phyloP scores from a whole-genome alignment of 2,113 vertebrate genomes.

The Platysteira castanea region DNA sequence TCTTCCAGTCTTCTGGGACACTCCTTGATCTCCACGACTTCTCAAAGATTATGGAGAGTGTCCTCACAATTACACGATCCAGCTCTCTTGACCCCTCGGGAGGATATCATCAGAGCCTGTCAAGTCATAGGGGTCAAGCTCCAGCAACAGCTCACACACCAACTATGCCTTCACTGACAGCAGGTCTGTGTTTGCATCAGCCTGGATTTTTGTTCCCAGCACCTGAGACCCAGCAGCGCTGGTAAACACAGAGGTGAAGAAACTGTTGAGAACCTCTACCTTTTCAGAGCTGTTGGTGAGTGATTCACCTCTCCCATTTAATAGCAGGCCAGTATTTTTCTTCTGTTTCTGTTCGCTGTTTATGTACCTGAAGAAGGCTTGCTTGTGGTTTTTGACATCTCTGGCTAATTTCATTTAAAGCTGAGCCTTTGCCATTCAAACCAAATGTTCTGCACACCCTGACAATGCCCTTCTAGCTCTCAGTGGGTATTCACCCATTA shows the following conservation, averaged over 20 bases:
- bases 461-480: neutral
- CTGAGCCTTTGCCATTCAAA: neutral
- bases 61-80: neutral
- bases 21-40: neutral
- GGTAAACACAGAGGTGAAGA: neutral
- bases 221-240: neutral
- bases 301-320: neutral
- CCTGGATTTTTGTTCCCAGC: neutral
- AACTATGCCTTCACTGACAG: neutral
- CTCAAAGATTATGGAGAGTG: neutral
- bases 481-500: neutral
- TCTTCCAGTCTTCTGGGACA: neutral
- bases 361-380: neutral
- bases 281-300: neutral
- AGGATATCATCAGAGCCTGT: neutral
- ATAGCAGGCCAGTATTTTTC: neutral
- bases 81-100: neutral
- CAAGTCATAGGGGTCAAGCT: accelerated
- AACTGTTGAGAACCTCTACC: neutral
- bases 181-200: neutral
- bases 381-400: neutral
- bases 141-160: neutral
- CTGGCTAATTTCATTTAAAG: neutral
- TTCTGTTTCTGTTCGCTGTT: neutral
- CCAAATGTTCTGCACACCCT: neutral